These are phyloP conservation scores for Amblyteles armatorius DNA, from an alignment of 2,888 invertebrate genomes.

Conservation along the genomic window DNA sequence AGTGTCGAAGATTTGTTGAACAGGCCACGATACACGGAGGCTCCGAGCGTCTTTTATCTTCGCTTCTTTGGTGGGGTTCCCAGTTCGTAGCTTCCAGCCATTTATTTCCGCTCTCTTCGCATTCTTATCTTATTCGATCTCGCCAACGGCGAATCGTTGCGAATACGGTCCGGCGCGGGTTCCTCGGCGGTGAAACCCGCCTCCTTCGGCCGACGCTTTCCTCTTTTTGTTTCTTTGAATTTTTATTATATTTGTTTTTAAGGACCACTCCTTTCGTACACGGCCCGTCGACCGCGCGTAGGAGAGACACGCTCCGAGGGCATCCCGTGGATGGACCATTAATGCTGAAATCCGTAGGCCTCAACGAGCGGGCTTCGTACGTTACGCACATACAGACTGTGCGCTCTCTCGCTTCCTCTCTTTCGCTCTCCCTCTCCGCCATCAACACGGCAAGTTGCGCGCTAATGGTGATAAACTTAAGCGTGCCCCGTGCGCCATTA, in stretches of 20 bases:
- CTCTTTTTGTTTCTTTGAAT: slow-evolving; percentile 9
- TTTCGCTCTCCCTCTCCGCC: not conserved
- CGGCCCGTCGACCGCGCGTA: slow-evolving; percentile 47
- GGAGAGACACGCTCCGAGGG: slow-evolving; percentile 41
- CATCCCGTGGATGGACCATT: slow-evolving; percentile 42
- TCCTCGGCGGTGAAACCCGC: slow-evolving; percentile 23
- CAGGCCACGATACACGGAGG: not conserved
- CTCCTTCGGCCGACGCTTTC: slow-evolving; percentile 26
- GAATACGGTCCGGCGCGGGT: slow-evolving; percentile 16
- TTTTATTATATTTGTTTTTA: slow-evolving; percentile 24
- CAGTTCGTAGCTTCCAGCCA: slow-evolving; percentile 6
- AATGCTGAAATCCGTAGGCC: slow-evolving; percentile 22
- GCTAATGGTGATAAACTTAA: slow-evolving; percentile 67
- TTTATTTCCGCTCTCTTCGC: slow-evolving; percentile 43
- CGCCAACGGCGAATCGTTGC: slow-evolving; percentile 50
- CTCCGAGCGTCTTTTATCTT: not conserved
- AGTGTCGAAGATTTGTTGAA: slow-evolving; percentile 29
- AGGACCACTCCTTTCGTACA: slow-evolving; percentile 27
- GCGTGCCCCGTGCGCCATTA: slow-evolving; percentile 53
- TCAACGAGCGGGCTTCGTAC: not conserved
- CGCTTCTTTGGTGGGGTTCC: not conserved
- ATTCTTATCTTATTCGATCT: slow-evolving; percentile 57
- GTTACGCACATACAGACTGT: not conserved
- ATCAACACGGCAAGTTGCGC: slow-evolving; percentile 45
- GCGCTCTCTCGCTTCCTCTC: not conserved